Base-by-base conservation (phyloP, 2,888 invertebrate species). In the Arrhopalites spinosus region DNA sequence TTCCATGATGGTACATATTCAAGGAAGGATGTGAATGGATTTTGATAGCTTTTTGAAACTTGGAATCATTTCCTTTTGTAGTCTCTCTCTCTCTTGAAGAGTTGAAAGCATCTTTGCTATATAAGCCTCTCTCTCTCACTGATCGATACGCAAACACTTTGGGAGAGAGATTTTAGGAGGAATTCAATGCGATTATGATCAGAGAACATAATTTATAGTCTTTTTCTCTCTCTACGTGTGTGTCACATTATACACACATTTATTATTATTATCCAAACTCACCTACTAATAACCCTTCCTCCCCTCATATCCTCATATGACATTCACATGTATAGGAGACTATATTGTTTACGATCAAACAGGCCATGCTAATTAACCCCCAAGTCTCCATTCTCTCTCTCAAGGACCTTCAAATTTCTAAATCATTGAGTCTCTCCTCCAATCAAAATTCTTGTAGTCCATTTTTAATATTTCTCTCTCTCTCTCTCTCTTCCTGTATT, bases 141-240 rank as follows among this genome's bases (percentile, higher is more conserved):
- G 74, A 74, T 69, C 74, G 69, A 50, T 69, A 61, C 53, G 29
- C 66, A 53, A 63, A 53, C 69, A 50, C 50, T 64, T 64, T 36
- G 23, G 61, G 29, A 45, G 63, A 29, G 59, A 63, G 45, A 30
- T 3, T 23, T n/a, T n/a, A n/a, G n/a, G n/a, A n/a, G 63, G n/a
- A 20, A 43, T 68, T 68, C 47, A 74, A 68, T 61, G 68, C 53
- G 66, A 76, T 73, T 72, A 75, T 75, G 70, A 75, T 73, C 68
- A n/a, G 59, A n/a, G n/a, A 67, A 20, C 45, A 68, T 76, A 76
- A 76, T 76, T 73, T 76, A 72, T 72, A 72, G 63, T 63, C 59
- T 45, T 63, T n/a, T n/a, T n/a, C n/a, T n/a, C 67, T 23, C 25
- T 50, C 68, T 68, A 68, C 68, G 59, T 72, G 72, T 72, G 59